Base-by-base conservation (phyloP, 2,888 invertebrate species). In the Chaetogeoica ovagalla region DNA sequence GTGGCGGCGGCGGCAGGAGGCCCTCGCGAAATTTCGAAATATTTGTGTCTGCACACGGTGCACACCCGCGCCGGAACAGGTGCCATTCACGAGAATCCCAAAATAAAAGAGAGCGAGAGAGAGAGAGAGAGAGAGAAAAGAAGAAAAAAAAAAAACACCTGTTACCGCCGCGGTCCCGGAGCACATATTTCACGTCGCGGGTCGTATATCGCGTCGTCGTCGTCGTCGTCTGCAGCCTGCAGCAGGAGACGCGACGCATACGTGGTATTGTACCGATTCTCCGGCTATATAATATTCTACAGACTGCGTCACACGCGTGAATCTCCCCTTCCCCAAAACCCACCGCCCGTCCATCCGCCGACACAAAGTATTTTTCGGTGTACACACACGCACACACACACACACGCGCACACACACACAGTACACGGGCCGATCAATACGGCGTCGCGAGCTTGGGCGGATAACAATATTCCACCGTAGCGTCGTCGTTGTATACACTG, bases 241-340 rank as follows among this genome's bases (percentile, higher is more conserved):
- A 48, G 30, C 30, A 30, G 30, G 68, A 19, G 19, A 68, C 76
- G 30, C 76, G 23, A 60, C 68, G 48, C 8, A 43, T 7, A 48
- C 48, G 65, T 63, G 30, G 30, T 68, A 76, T 76, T 76, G 76
- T 76, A 30, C 60, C 76, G 48, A 48, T 48, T 48, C 48, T 48
- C 30, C 30, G 48, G 48, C 48, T 69, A 75, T 69, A 75, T 75
- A 30, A 30, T 30, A 30, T 30, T 75, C 74, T 60, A 43, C 68
- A 68, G 76, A 68, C 66, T 76, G 77, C 69, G 77, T 77, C 70
- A 77, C 77, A 77, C 77, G 77, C 70, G 77, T 77, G 77, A 77
- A 77, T 70, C 70, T 30, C 63, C 52, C 69, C 30, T 4, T 2
- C 30, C 30, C 30, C n/a, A n/a, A n/a, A n/a, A 30, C 30, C 30